These are phyloP conservation scores for Tauraco hartlaubi DNA, from an alignment of 2,797 vertebrate genomes.

Conservation along the genomic window DNA sequence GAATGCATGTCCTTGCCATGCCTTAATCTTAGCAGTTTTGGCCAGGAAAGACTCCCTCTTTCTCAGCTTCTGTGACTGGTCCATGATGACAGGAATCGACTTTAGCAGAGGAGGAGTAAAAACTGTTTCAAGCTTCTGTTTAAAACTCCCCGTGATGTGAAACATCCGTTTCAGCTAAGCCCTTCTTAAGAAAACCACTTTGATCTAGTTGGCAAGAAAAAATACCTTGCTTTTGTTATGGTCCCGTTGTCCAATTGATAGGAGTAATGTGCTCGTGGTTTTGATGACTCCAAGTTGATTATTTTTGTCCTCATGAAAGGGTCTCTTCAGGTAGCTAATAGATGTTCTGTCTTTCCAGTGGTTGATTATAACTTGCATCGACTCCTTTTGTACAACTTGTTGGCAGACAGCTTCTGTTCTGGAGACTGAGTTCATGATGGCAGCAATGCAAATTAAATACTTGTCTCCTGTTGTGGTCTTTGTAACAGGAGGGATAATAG, in stretches of 20 bases:
- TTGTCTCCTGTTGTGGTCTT: background rate
- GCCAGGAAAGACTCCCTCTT: background rate
- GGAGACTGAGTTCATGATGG: background rate
- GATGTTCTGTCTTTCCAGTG: background rate
- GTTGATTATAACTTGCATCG: background rate
- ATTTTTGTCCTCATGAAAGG: background rate
- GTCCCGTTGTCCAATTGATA: background rate
- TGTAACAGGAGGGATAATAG: background rate
- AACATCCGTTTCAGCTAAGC: background rate
- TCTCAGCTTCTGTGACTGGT: background rate
- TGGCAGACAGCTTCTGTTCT: background rate
- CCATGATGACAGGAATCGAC: background rate
- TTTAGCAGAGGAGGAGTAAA: background rate
- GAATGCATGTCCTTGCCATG: background rate
- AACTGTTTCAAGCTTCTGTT: background rate
- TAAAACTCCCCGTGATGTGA: background rate
- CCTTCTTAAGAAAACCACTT: background rate
- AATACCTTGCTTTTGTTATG: background rate
- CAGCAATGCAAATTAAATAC: background rate
- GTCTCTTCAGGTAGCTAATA: background rate
- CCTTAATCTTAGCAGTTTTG: background rate
- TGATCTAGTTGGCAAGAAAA: background rate
- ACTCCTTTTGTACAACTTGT: background rate
- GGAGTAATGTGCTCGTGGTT: rapidly evolving
- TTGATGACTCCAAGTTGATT: background rate